These are phyloP conservation scores for Caenorhabditis sp. DNA, from an alignment of 2,888 invertebrate species.

Conservation along the genomic window DNA sequence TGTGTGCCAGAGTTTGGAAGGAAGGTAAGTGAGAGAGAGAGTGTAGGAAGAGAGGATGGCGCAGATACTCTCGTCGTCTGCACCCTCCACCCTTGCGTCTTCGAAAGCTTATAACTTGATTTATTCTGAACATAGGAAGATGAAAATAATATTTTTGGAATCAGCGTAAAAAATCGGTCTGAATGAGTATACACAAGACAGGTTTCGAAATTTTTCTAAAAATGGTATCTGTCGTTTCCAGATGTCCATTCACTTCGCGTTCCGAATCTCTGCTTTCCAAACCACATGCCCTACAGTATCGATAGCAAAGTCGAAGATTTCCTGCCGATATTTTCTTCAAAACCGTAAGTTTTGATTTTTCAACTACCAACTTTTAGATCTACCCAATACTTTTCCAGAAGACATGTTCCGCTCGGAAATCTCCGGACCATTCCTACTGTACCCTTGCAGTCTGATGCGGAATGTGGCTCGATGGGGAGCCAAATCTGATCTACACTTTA, in stretches of 20 bases:
- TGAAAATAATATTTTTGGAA: too few relatives aligned
- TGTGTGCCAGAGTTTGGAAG: conserved; percentile 49
- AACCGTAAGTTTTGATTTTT: conserved; percentile 1
- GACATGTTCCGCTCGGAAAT: neutral
- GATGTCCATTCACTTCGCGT: conserved; percentile 59
- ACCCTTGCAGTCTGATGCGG: conserved; percentile 71
- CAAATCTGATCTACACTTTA: conserved; percentile 62
- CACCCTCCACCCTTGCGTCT: too few relatives aligned
- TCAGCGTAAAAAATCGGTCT: too few relatives aligned
- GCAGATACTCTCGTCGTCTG: too few relatives aligned
- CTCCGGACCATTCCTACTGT: conserved; percentile 61
- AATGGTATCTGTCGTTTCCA: too few relatives aligned
- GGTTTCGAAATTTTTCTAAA: too few relatives aligned
- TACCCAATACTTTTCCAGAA: neutral
- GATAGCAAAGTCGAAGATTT: neutral
- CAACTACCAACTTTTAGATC: too few relatives aligned
- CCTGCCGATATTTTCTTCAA: neutral
- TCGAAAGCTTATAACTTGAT: too few relatives aligned
- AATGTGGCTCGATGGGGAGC: conserved; percentile 69
- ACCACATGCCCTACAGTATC: conserved; percentile 28
- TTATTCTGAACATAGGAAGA: too few relatives aligned
- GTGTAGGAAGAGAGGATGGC: too few relatives aligned
- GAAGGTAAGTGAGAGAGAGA: conserved; percentile 5
- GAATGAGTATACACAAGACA: too few relatives aligned
- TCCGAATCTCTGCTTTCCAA: conserved; percentile 53